Evolutionary conservation across 2,797 vertebrate species (phyloP).

Genomic region (Neosalanx taihuensis): DNA sequence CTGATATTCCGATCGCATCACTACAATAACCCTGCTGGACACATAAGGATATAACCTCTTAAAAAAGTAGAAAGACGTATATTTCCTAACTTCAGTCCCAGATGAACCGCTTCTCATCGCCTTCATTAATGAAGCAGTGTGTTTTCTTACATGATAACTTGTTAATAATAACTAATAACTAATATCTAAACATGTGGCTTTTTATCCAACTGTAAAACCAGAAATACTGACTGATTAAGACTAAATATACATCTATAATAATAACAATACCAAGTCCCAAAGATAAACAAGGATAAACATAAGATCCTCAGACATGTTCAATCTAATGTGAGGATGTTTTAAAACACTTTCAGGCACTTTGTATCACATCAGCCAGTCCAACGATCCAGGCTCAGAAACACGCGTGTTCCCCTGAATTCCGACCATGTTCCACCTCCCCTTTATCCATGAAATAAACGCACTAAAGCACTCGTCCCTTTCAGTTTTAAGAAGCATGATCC

Average conservation of each 20-base stretch:
- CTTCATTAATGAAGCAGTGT: background rate
- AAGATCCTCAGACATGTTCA: too few species aligned
- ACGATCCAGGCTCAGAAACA: slow-evolving; percentile 29
- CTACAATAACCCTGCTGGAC: too few species aligned
- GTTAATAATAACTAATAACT: background rate
- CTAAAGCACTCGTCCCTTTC: background rate
- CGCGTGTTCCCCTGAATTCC: slow-evolving; percentile 13
- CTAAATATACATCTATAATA: slow-evolving; percentile 20
- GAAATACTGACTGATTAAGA: slow-evolving; percentile 45
- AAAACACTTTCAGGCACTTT: slow-evolving; percentile 15
- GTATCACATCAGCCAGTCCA: slow-evolving; percentile 32
- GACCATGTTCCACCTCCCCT: background rate
- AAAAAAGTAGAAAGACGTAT: background rate
- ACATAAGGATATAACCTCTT: background rate
- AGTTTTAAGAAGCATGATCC: slow-evolving; percentile 40
- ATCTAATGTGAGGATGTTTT: too few species aligned
- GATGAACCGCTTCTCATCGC: background rate
- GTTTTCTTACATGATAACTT: background rate
- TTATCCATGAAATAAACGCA: slow-evolving; percentile 19
- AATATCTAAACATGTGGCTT: background rate
- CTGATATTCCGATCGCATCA: background rate
- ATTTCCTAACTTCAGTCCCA: background rate
- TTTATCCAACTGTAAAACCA: slow-evolving; percentile 39
- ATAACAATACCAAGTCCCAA: background rate
- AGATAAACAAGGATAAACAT: background rate